Base-by-base conservation (phyloP, 2,113 vertebrate genomes). In the Corythornis vintsioides region DNA sequence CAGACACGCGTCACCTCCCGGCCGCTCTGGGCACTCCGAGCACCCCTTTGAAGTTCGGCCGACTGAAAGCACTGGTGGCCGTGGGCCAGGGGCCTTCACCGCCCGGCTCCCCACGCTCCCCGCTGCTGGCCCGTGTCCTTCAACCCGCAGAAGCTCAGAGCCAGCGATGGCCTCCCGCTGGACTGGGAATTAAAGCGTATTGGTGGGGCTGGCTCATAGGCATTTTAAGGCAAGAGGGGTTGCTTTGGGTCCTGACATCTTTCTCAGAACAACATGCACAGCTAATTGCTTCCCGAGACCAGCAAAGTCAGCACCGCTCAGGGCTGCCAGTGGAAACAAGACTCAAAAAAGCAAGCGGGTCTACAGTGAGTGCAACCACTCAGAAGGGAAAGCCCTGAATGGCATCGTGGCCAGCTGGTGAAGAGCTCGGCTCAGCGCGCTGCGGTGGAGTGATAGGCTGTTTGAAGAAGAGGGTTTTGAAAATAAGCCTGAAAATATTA, bases 271-370 rank as follows among this genome's bases (percentile, higher is more conserved):
- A 94, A 91, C 74, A 79, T 15, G 65, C 86, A 57, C 61, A 61
- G 43, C 61, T 94, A 90, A 89, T 89, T 94, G 85, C 87, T 95
- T 95, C 91, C 85, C 55, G 9, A 86, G 93, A 88, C 56, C 80
- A 77, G 92, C 72, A 87, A 95, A 94, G 94, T 95, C 94, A 96
- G 94, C 92, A 63, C 66, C 7, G 60, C 84, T 94, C 75, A 55
- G 1, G 74, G 81, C 77, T 93, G 89, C 73, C 92, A 67, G 64
- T 84, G 74, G 94, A 93, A 95, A 93, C 89, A 89, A 91, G 79
- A 31, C 56, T 73, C 43, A 88, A 67, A 95, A 93, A 93, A 95
- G 92, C 79, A 69, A 93, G 78, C 0, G 53, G 69, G 85, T 65
- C 53, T 57, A 33, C 57, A 43, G 33, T 2, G 2, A 80, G 71